These are phyloP conservation scores for Drosophila prolongata DNA, from an alignment of 2,888 invertebrate species.

Conservation along the genomic window DNA sequence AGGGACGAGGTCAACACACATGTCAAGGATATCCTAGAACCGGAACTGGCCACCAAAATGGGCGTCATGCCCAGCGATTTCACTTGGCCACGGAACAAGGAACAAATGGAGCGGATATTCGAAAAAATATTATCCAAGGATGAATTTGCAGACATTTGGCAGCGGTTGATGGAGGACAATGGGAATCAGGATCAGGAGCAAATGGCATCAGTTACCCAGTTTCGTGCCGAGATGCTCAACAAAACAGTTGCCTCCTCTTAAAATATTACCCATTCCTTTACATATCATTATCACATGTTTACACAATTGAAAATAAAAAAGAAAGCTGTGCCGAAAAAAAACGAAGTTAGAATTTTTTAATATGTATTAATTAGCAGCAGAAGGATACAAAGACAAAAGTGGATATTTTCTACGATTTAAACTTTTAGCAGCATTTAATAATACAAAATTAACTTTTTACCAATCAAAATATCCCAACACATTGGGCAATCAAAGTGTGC, in stretches of 20 bases:
- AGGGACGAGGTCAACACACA: constrained; percentile 43
- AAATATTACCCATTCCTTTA: neutral
- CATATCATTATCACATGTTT: neutral
- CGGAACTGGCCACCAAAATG: constrained; percentile 56
- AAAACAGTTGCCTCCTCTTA: neutral
- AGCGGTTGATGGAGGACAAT: constrained; percentile 30
- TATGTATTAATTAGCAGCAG: too few species aligned
- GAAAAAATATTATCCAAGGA: constrained; percentile 38
- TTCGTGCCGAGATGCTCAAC: constrained; percentile 1
- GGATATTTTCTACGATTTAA: too few species aligned
- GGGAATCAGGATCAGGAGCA: constrained; percentile 24
- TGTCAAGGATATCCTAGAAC: constrained; percentile 68
- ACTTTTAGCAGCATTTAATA: too few species aligned
- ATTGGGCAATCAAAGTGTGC: neutral
- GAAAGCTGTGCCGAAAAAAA: neutral
- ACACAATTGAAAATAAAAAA: neutral
- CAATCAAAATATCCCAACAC: too few species aligned
- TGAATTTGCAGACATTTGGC: constrained; percentile 50
- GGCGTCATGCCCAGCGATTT: constrained; percentile 74
- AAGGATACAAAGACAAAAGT: too few species aligned
- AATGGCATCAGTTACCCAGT: constrained; percentile 28
- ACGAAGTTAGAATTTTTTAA: too few species aligned
- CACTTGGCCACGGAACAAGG: constrained; percentile 55
- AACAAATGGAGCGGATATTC: constrained; percentile 70
- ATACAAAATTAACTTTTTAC: too few species aligned